These are phyloP conservation scores for Mus spretus DNA, from an alignment of 2,797 vertebrate genomes.

Conservation along the genomic window DNA sequence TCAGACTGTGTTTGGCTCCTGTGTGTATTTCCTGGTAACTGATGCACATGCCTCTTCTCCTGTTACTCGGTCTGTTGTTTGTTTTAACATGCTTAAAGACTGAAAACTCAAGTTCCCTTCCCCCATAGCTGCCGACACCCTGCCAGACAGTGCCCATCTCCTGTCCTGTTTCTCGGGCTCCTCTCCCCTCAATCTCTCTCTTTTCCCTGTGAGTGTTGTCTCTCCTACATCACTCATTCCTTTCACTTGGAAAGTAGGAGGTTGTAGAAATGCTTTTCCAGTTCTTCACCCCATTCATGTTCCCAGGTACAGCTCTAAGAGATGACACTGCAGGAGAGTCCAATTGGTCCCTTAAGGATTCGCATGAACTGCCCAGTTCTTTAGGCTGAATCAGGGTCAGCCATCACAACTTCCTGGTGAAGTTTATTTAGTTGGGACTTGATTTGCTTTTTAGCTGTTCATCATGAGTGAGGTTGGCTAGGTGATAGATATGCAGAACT, in stretches of 20 bases:
- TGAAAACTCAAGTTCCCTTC: background rate
- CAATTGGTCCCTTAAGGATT: background rate
- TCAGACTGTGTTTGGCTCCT: background rate
- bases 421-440: background rate
- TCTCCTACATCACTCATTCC: background rate
- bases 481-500: background rate
- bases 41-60: background rate
- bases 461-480: background rate
- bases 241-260: background rate
- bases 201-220: background rate
- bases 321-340: background rate
- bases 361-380: background rate
- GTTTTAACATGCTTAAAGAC: background rate
- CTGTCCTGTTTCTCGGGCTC: background rate
- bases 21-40: background rate
- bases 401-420: background rate
- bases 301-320: background rate
- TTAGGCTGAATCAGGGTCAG: background rate
- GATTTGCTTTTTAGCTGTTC: background rate
- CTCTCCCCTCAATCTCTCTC: background rate
- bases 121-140: background rate
- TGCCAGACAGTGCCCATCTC: background rate
- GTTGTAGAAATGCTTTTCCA: too few species aligned
- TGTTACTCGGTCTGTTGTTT: background rate
- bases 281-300: background rate